Evolutionary conservation across 2,888 invertebrate genomes (phyloP), one percentile per base, ranked within the genome.

Genomic region (Anagyrus pseudococci): DNA sequence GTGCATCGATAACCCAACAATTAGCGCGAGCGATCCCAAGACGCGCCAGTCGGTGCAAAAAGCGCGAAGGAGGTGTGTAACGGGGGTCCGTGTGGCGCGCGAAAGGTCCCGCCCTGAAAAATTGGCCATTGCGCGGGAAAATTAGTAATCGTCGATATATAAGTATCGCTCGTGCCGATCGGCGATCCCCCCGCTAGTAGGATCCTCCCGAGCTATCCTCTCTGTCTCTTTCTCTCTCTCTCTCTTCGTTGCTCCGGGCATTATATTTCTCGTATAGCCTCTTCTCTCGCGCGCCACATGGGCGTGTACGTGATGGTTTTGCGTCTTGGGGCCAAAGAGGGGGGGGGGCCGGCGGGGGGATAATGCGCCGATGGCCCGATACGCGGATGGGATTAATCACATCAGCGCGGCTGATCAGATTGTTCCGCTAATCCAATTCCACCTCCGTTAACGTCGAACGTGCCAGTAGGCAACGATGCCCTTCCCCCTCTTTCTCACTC

Each of bases 381-480:
- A 75, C 71, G 67, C 67, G 6, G 71, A 70, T 70, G 72, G 77
- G 77, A 78, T 78, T 78, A 78, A 79, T 78, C 78, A 76, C 75
- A 75, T 76, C 77, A 72, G 71, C 72, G 71, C 72, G 71, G 71
- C 71, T 73, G 76, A 75, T 77, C 76, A 73, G 74, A 76, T 77
- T 75, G 74, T 75, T 73, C 73, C 72, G 73, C 75, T 76, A 76
- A 78, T 78, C 77, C 73, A 77, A 78, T 77, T 77, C 74, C 72
- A 74, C 75, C 73, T 72, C 70, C 69, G 68, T 55, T 72, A 70
- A 70, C 67, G 61, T 67, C 66, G 68, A 55, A 58, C 66, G 64
- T 58, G 66, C 64, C 29, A n/a, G n/a, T n/a, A n/a, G n/a, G n/a
- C n/a, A n/a, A n/a, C n/a, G n/a, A n/a, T n/a, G n/a, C n/a, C n/a